Evolutionary conservation across 2,888 invertebrate genomes (phyloP), one percentile per base, ranked within the genome.

Genomic region (Luffia ferchaultella): DNA sequence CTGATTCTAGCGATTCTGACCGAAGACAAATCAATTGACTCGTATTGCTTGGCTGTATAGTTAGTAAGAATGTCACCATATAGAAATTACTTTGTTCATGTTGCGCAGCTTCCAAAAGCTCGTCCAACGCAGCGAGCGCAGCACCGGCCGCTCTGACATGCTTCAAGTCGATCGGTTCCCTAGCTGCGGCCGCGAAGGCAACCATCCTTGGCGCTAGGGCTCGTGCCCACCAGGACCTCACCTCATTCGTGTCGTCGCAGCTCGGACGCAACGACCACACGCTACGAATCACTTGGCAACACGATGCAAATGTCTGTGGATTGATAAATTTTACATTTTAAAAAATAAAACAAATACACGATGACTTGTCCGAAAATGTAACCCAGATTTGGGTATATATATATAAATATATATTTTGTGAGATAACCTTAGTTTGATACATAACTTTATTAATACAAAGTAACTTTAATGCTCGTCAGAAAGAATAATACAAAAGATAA

Each of bases 181-280:
- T 40, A 20, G 62, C 62, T 0, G 54, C 43, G 0, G 75, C 75
- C 0, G 78, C 75, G 15, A 65, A 57, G 16, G 68, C 60, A 57
- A 76, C 71, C 17, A 69, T 30, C 50, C 64, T 59, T 61, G 75
- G 75, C 0, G 52, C 5, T 0, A 70, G 65, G 0, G 62, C 61
- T 0, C 73, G 59, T 0, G 76, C 80, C 77, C 79, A 80, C 72
- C 76, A 76, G 57, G 72, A 69, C 57, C 72, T 73, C 55, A 64
- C 58, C 30, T 57, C 59, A 12, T 65, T 54, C 0, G 61, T 42
- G 16, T 64, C 60, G 7, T 55, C 46, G 30, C 30, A 3, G 12
- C 5, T 30, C 3, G 30, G 30, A 3, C 30, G 3, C 18, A 62
- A 48, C 1, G 63, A 58, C 80, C 82, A 84, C 57, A 82, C 70